phyloP scores from a whole-genome alignment of 1,140 invertebrate species.

The Sminthurides bifidus region DNA sequence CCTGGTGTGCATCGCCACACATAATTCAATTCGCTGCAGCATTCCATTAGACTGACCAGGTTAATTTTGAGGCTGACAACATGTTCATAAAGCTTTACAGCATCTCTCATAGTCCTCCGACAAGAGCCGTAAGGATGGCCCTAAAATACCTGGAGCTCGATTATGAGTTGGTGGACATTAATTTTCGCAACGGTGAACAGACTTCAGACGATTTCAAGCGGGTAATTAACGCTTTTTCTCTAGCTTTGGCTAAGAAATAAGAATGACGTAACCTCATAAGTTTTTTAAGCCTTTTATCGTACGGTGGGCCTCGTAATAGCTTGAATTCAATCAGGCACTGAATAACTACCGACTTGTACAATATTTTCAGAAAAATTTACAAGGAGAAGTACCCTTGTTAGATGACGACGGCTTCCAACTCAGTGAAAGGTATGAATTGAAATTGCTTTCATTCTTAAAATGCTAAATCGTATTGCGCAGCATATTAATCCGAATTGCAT shows the following conservation, averaged over 20 bases:
- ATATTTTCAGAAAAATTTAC: constrained; percentile 54
- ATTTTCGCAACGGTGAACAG: constrained; percentile 55
- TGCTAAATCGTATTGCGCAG: not conserved
- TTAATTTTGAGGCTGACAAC: no score
- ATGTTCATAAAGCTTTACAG: no score
- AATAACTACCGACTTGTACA: no score
- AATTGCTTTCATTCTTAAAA: not conserved
- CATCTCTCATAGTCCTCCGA: constrained; percentile 60
- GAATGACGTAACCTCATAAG: no score
- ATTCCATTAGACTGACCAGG: no score
- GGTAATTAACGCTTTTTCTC: no score
- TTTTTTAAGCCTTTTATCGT: no score
- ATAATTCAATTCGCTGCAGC: no score
- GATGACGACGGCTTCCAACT: constrained; percentile 57
- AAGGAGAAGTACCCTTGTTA: constrained; percentile 63
- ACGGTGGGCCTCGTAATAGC: no score
- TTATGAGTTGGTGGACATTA: constrained; percentile 50
- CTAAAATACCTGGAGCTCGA: constrained; percentile 50
- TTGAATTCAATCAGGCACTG: no score
- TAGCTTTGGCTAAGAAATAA: not conserved
- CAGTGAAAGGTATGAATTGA: constrained; percentile 47
- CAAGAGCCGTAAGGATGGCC: constrained; percentile 52
- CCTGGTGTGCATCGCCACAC: no score
- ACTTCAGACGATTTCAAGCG: constrained; percentile 57
- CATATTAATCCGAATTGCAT: not conserved